These are phyloP conservation scores for Aurelia aurita DNA, from an alignment of 30 jellyfish, hydroid and myxozoan species.

Conservation along the genomic window DNA sequence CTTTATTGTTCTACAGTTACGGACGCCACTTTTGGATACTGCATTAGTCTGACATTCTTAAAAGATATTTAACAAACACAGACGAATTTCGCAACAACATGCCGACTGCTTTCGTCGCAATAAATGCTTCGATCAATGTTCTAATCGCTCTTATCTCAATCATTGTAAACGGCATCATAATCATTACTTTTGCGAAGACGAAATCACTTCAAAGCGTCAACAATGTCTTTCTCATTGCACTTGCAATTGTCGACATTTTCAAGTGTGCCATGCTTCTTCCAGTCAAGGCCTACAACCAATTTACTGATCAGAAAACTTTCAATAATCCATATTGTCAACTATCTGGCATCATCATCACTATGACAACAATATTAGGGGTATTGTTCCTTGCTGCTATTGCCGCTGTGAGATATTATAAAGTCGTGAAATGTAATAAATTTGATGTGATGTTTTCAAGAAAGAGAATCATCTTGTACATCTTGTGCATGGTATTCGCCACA, in stretches of 20 bases:
- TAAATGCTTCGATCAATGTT: constrained; percentile 23
- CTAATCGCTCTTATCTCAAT: constrained; percentile 2
- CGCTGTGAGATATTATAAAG: constrained; percentile 33
- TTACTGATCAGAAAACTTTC: constrained; percentile 14
- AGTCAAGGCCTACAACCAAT: constrained; percentile 61
- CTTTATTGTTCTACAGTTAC: no score
- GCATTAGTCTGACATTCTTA: no score
- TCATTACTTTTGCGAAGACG: constrained; percentile 24
- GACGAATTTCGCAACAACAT: neutral
- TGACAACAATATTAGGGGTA: constrained; percentile 47
- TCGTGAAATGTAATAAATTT: constrained; percentile 20
- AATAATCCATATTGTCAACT: constrained; percentile 39
- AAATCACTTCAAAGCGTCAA: constrained; percentile 50
- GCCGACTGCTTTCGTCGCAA: constrained; percentile 16
- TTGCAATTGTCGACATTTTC: constrained; percentile 49
- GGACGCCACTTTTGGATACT: no score
- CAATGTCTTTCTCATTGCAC: constrained; percentile 53
- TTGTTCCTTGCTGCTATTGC: constrained; percentile 67
- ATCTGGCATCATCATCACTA: constrained; percentile 60
- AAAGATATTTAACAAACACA: no score
- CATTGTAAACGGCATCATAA: constrained; percentile 18
- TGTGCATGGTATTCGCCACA: neutral
- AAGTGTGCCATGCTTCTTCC: constrained; percentile 66
- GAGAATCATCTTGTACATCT: constrained; percentile 9
- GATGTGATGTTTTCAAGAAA: constrained; percentile 17